Evolutionary conservation across 2,888 invertebrate species (phyloP), one percentile per base, ranked within the genome.

Genomic region (Didymodactylos carnosus): DNA sequence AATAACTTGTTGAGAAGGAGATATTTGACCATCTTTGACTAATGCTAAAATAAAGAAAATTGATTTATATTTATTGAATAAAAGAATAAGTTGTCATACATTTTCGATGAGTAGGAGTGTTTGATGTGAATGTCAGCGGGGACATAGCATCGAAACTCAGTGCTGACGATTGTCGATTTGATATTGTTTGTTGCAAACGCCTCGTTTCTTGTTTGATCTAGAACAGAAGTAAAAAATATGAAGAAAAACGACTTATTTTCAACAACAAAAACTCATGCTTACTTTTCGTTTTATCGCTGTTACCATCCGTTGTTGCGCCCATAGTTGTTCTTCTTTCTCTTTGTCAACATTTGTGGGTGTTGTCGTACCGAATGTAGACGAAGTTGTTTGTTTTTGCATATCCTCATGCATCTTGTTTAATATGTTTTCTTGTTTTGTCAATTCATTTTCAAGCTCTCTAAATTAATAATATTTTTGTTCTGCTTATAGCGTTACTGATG

Each of bases 201-300:
- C 62, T 29, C 29, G 62, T 62, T 35, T 62, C 62, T 62, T 62
- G 62, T 62, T 62, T 62, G n/a, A 62, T 62, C 62, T 62, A 11
- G 8, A n/a, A n/a, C n/a, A n/a, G n/a, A 19, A 19, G 7, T 27
- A 27, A 14, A 10, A 51, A 27, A 51, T 5, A 27, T 49, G 0
- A 19, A 13, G 19, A 8, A 46, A 13, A 23, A 27, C 16, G 29
- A 25, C 19, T 16, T 25, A 51, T 16, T 49, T 2, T n/a, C n/a
- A n/a, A 43, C 5, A 41, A 16, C 13, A 41, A 13, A 41, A 16
- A 41, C 41, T 5, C n/a, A 3, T 49, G 16, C 25, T 53, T 43
- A 74, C 71, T 69, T 74, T 74, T 23, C 74, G 71, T 40, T 74
- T 74, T 11, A 74, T n/a, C 14, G 74, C 71, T 39, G 74, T 74